Evolutionary conservation across 2,113 vertebrate genomes (phyloP).

Genomic region (Myrmecobius fasciatus): DNA sequence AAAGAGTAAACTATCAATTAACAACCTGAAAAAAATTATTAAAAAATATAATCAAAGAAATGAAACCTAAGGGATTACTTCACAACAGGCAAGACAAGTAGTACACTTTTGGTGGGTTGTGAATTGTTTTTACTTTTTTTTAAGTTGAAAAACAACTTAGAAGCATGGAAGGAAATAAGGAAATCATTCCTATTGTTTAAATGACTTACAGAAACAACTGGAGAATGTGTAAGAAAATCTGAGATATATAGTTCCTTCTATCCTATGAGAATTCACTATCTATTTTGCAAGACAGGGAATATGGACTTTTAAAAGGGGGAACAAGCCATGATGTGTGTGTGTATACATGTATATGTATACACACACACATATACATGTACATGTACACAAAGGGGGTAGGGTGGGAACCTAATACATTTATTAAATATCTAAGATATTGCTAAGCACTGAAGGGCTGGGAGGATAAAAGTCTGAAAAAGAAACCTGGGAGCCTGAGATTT

Average conservation of each 20-base stretch:
- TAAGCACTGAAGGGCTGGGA: background rate
- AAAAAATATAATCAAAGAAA: background rate
- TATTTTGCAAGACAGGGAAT: background rate
- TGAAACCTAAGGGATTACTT: background rate
- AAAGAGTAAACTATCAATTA: background rate
- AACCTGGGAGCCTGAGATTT: background rate
- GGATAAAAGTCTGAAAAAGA: background rate
- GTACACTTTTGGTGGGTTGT: background rate
- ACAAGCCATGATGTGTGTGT: background rate
- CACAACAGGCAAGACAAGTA: background rate
- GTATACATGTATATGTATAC: too few species aligned
- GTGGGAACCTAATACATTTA: background rate
- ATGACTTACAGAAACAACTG: background rate
- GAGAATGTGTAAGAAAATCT: background rate
- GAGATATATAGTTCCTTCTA: background rate
- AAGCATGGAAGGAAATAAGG: background rate
- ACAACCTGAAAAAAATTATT: background rate
- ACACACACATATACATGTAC: too few species aligned
- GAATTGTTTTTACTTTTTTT: background rate
- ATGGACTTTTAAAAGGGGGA: background rate
- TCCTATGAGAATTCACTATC: background rate
- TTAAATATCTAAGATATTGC: background rate
- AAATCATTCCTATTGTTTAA: background rate
- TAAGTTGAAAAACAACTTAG: background rate
- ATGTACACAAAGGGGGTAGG: too few species aligned